Evolutionary conservation across 2,113 vertebrate genomes (phyloP).

Genomic region (Abramis brama): DNA sequence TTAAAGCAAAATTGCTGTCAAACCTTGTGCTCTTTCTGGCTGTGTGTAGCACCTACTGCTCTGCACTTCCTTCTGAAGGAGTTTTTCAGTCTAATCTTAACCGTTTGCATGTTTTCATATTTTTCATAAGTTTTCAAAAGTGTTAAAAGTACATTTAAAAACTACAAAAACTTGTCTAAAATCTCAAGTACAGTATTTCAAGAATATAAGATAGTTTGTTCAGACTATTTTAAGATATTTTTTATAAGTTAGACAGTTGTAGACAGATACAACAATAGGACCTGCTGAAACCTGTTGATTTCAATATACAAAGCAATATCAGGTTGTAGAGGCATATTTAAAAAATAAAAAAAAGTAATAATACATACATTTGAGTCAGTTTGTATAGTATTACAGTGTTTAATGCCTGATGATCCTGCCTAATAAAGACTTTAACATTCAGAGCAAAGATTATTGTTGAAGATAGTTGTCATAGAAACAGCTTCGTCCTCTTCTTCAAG

Average conservation of each 20-base stretch:
- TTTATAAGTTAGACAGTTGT: neutral
- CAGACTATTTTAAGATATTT: neutral
- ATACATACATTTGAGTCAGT: neutral
- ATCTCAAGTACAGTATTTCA: neutral
- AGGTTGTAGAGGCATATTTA: neutral
- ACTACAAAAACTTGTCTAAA: neutral
- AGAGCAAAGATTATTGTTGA: neutral
- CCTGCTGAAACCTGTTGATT: neutral
- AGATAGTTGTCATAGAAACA: constrained; percentile 61
- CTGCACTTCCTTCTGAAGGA: neutral
- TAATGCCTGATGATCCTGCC: neutral
- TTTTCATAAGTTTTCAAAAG: too few relatives aligned
- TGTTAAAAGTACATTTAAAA: too few relatives aligned
- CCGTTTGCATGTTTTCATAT: neutral
- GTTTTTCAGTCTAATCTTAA: neutral
- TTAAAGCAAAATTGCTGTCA: neutral
- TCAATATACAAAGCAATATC: neutral
- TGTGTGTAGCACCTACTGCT: neutral
- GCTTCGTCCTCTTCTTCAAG: constrained; percentile 55
- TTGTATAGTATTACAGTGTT: neutral
- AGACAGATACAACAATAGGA: neutral
- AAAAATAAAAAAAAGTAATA: neutral
- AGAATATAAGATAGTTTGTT: neutral
- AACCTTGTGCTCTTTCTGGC: neutral
- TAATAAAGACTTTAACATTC: neutral